Percentiles rank a stretch among this genome's conserved stretches.
Conservation (phyloP, 37 sponge, comb jelly and placozoan species). For the Ephydatia muelleri region DNA sequence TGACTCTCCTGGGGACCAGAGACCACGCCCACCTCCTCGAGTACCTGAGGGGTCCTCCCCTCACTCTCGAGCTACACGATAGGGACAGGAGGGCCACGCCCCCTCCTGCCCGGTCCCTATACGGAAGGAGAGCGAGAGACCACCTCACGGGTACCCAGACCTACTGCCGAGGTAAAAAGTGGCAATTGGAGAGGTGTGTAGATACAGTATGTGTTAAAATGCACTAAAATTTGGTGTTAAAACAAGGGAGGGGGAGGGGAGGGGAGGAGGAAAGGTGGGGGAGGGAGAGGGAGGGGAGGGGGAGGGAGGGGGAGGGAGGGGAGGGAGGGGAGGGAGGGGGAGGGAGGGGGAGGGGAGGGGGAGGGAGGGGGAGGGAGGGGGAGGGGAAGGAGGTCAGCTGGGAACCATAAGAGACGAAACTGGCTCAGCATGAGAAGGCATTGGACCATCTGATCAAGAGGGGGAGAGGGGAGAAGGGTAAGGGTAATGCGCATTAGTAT, state of each 20-base stretch:
- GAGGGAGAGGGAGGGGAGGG: constrained; percentile 71
- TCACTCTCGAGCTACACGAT: constrained; percentile 84
- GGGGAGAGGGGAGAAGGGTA: too few relatives aligned
- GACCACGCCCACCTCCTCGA: constrained; percentile 59
- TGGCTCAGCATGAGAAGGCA: too few relatives aligned
- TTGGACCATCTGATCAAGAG: too few relatives aligned
- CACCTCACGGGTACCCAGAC: constrained; percentile 52
- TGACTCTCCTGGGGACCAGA: constrained; percentile 75
- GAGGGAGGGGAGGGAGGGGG: constrained; percentile 60
- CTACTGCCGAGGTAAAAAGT: not conserved
- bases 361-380: not conserved
- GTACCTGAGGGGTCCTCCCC: constrained; percentile 86
- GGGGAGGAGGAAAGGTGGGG: too few relatives aligned
- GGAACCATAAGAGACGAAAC: too few relatives aligned
- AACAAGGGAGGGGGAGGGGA: too few relatives aligned
- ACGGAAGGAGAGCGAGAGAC: constrained; percentile 54
- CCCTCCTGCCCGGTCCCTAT: constrained; percentile 34
- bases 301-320: constrained; percentile 49
- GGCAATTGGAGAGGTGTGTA: constrained; percentile 69
- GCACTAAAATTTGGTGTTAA: too few relatives aligned
- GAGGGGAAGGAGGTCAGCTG: not conserved
- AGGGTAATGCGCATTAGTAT: too few relatives aligned
- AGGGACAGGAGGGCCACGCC: constrained; percentile 48
- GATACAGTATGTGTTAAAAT: too few relatives aligned
- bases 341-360: constrained; percentile 9